These are phyloP conservation scores for Gallinago solitaria DNA, from an alignment of 2,797 vertebrate species.

Conservation along the genomic window DNA sequence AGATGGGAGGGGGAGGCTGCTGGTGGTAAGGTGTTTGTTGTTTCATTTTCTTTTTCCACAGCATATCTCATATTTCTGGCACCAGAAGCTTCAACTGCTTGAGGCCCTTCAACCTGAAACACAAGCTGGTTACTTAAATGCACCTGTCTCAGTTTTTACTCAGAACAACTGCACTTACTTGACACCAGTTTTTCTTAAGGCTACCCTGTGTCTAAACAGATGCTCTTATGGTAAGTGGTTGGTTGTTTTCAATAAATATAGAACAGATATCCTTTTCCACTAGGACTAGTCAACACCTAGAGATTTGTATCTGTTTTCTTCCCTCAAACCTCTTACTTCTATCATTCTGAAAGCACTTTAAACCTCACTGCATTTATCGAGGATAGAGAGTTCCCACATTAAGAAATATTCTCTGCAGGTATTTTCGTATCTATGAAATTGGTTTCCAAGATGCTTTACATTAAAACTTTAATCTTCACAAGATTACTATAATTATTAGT, in stretches of 20 bases:
- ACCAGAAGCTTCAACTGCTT: not conserved
- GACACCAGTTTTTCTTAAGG: not conserved
- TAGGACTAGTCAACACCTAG: not conserved
- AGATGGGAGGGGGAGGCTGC: not conserved
- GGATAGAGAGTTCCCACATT: not conserved
- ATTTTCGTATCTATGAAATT: slow-evolving; percentile 38
- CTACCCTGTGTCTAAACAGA: not conserved
- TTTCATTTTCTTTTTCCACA: not conserved
- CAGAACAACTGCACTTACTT: not conserved
- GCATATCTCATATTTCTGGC: not conserved
- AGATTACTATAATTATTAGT: slow-evolving; percentile 56
- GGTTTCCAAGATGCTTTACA: slow-evolving; percentile 35
- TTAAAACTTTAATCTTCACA: slow-evolving; percentile 61
- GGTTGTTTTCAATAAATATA: not conserved
- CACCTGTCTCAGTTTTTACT: not conserved
- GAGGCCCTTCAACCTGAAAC: not conserved
- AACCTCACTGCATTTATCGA: not conserved
- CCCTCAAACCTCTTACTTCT: not conserved
- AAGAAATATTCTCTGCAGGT: slow-evolving; percentile 42
- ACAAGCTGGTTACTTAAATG: not conserved
- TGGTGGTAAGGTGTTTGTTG: not conserved
- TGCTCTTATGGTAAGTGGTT: not conserved
- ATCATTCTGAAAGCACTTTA: not conserved
- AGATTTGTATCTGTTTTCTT: not conserved
- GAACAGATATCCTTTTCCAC: not conserved